Conservation (phyloP, 2,888 invertebrate genomes). For the Coelinius sp. region DNA sequence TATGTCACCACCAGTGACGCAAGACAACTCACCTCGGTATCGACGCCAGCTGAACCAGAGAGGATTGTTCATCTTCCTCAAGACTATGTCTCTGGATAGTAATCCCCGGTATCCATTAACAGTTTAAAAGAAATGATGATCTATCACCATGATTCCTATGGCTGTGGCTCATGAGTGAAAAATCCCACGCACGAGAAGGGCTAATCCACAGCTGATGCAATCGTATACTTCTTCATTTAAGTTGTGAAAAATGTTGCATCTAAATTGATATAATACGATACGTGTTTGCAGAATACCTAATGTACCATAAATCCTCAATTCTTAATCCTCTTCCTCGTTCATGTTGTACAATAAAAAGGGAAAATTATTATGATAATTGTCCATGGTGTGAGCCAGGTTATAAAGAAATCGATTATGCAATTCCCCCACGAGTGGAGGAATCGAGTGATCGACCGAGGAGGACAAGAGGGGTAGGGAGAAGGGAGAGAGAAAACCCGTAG, state of each 20-base stretch:
- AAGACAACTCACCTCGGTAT: conserved; percentile 48
- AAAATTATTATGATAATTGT: conserved; percentile 34
- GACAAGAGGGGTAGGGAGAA: conserved; percentile 22
- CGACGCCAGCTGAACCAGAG: conserved; percentile 35
- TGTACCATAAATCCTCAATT: conserved; percentile 2
- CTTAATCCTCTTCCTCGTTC: conserved; percentile 19
- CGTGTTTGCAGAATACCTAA: conserved; percentile 14
- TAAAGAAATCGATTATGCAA: conserved; percentile 52
- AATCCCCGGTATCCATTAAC: neutral
- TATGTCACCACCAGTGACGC: conserved; percentile 32
- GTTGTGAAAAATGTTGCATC: conserved; percentile 1
- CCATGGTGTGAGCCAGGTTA: neutral
- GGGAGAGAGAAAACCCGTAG: conserved; percentile 23
- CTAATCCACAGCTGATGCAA: conserved; percentile 9
- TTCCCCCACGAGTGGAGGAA: conserved; percentile 33
- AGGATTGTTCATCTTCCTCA: conserved; percentile 43
- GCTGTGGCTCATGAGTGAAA: conserved; percentile 36
- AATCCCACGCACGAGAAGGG: neutral
- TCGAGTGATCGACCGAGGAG: neutral
- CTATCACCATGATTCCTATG: conserved; percentile 29
- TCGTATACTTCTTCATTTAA: neutral
- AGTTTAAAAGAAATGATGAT: conserved; percentile 3
- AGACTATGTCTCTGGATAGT: neutral
- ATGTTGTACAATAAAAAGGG: neutral
- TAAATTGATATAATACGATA: conserved; percentile 34